These are phyloP conservation scores for Augiades crinisus DNA, from an alignment of 2,888 invertebrate species.

Conservation along the genomic window DNA sequence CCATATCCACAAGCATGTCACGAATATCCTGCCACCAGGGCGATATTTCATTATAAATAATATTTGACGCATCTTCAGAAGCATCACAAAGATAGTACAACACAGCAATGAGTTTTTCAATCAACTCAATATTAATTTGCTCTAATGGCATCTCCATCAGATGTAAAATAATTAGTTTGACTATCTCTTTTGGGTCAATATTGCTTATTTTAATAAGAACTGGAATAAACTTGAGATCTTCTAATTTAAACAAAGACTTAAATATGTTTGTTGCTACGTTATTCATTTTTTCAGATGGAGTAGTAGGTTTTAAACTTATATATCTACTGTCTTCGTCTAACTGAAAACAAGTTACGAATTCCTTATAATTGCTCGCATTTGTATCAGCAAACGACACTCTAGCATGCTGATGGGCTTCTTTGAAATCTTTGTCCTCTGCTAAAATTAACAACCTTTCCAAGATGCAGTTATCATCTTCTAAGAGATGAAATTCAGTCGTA, in stretches of 20 bases:
- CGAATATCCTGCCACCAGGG: constrained; percentile 92
- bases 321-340: constrained; percentile 55
- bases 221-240: constrained; percentile 46
- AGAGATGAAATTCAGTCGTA: constrained; percentile 52
- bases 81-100: constrained; percentile 84
- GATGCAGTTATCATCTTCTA: constrained; percentile 82
- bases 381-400: constrained; percentile 82
- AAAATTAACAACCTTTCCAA: constrained; percentile 84
- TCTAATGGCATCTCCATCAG: constrained; percentile 85
- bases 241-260: constrained; percentile 72
- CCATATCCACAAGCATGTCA: constrained; percentile 86
- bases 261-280: constrained; percentile 57
- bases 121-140: constrained; percentile 77
- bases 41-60: constrained; percentile 86
- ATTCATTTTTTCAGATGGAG: constrained; percentile 51
- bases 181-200: constrained; percentile 82
- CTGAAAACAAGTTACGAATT: constrained; percentile 80
- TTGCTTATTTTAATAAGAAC: constrained; percentile 51
- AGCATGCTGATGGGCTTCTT: constrained; percentile 54
- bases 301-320: constrained; percentile 51
- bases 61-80: constrained; percentile 81
- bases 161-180: constrained; percentile 86
- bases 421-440: constrained; percentile 69
- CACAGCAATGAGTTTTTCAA: constrained; percentile 85
- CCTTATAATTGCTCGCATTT: constrained; percentile 70